Base-by-base conservation (phyloP, 2,113 vertebrate genomes). In the Alosa alosa region DNA sequence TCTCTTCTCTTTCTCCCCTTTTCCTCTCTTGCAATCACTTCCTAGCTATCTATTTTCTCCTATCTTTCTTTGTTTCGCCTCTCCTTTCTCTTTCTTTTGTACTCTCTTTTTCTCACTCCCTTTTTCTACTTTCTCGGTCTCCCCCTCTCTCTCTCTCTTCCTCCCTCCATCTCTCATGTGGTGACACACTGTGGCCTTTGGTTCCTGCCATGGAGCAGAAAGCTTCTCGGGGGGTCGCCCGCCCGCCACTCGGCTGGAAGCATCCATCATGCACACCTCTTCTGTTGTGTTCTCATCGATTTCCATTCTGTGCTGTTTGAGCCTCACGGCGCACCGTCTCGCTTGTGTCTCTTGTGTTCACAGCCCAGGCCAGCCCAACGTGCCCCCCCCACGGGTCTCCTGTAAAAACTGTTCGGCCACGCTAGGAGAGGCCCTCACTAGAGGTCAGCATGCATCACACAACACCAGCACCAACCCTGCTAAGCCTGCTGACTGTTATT, bases 371-470 rank as follows among this genome's bases (percentile, higher is more conserved):
- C 94, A 88, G 96, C 93, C 92, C 94, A 95, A 91, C 95, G 94
- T 92, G 25, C 25, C 31, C 89, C 93, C 93, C 93, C 87, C 81
- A 90, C 91, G 96, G 84, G 85, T 97, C 91, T 93, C 92, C 88
- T 99, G 98, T 93, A 94, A 94, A 64, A 96, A 96, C 92, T 99
- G 98, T 91, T 97, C 94, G 78, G 92, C 90, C 31, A 92, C 91
- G 84, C 94, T 99, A 88, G 98, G 97, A 93, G 97, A 99, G 90
- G 93, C 88, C 11, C 6, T 95, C 55, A 94, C 97, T 90, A 91
- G 96, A 96, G 97, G 98, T 99, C 95, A 87, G 57, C 25, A 25
- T n/a, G 20, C 6, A 0, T 36, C 9, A 75, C 25, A 81, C 55
- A 45, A 17, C 39, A 84, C 44, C 31, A 36, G 20, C 64, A 82